Conservation (phyloP, 2,113 vertebrate genomes). For the Vombatus ursinus region DNA sequence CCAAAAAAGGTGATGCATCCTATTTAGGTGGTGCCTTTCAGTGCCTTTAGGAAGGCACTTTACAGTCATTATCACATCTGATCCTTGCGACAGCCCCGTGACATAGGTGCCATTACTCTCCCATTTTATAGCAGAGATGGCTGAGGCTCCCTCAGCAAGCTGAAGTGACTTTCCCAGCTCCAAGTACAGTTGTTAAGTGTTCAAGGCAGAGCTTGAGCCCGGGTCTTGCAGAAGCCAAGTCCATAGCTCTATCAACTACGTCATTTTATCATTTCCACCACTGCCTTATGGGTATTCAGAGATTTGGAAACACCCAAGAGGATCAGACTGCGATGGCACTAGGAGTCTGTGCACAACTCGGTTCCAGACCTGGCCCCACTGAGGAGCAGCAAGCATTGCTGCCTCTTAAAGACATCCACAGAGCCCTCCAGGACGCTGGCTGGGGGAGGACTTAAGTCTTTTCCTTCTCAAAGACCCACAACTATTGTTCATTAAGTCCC, state of each 20-base stretch:
- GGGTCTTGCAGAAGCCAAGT: too few relatives aligned
- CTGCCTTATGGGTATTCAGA: neutral
- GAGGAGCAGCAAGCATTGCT: neutral
- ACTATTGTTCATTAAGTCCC: neutral
- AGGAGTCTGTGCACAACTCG: too few relatives aligned
- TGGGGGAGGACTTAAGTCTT: neutral
- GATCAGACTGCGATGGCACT: neutral
- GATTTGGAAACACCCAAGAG: neutral
- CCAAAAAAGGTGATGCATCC: neutral
- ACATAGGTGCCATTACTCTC: neutral
- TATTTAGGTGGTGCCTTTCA: neutral
- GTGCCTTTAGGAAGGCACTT: neutral
- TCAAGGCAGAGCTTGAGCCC: neutral
- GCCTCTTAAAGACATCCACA: neutral
- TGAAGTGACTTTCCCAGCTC: neutral
- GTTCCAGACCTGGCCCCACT: neutral
- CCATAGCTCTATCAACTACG: neutral
- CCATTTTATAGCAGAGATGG: neutral
- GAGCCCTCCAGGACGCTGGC: too few relatives aligned
- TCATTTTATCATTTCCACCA: neutral
- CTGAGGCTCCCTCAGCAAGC: neutral
- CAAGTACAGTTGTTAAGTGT: neutral
- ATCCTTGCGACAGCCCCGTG: neutral
- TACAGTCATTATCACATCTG: neutral
- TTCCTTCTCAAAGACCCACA: neutral